Evolutionary conservation across 2,113 vertebrate species (phyloP).

Genomic region (Etheostoma spectabile): DNA sequence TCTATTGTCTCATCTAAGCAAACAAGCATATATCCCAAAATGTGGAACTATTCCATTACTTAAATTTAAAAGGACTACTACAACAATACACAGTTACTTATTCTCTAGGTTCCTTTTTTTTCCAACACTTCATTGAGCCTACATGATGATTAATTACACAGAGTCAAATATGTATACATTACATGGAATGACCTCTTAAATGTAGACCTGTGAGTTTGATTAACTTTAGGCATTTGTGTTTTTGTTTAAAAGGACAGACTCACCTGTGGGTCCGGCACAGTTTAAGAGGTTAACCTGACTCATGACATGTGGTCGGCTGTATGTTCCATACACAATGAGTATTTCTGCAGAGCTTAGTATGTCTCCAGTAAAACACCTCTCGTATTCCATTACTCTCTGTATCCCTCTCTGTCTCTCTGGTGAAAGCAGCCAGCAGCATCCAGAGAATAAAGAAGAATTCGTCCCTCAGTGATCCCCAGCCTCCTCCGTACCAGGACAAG

Average conservation of each 20-base stretch:
- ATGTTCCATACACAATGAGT: conserved; percentile 20
- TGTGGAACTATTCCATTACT: neutral
- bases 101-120: neutral
- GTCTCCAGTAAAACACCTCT: conserved; percentile 26
- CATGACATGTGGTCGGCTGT: neutral
- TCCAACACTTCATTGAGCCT: neutral
- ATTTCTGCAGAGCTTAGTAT: neutral
- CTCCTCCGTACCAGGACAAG: conserved; percentile 92
- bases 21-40: too few species aligned
- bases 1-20: too few species aligned
- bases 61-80: neutral
- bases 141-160: neutral
- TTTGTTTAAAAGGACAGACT: neutral
- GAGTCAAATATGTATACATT: neutral
- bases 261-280: neutral
- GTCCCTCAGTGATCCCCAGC: conserved; percentile 89
- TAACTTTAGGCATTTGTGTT: neutral
- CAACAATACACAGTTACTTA: neutral
- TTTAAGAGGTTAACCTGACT: conserved; percentile 19
- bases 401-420: conserved; percentile 27
- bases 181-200: neutral
- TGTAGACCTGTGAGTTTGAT: neutral
- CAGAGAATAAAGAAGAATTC: conserved; percentile 91
- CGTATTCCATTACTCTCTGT: conserved; percentile 12
- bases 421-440: conserved; percentile 87